phyloP scores from a whole-genome alignment of 2,797 vertebrate genomes.

The Cheirogaleus major region DNA sequence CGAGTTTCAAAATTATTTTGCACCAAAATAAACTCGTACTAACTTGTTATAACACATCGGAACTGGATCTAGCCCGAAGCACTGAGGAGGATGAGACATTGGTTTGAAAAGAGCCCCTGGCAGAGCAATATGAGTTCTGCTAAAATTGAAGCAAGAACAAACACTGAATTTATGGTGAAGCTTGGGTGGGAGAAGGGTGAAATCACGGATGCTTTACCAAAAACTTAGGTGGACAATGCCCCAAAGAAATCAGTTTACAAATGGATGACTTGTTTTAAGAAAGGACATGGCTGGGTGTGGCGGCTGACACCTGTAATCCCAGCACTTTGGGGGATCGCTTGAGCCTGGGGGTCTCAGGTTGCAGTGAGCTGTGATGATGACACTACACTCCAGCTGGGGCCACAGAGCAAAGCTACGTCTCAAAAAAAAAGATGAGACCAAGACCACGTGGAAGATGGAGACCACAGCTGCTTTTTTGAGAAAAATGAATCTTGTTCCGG shows the following conservation, averaged over 20 bases:
- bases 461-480: not conserved
- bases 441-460: not conserved
- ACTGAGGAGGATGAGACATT: not conserved
- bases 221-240: not conserved
- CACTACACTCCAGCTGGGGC: not conserved
- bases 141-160: not conserved
- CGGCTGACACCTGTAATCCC: not conserved
- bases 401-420: not conserved
- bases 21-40: not conserved
- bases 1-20: not conserved
- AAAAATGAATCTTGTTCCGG: not conserved
- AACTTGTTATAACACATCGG: not conserved
- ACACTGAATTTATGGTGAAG: not conserved
- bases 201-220: not conserved
- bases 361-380: too few species aligned
- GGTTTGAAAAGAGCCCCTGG: not conserved
- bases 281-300: not conserved
- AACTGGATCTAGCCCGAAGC: not conserved
- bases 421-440: not conserved
- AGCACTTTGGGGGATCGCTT: not conserved
- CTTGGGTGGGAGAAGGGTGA: not conserved
- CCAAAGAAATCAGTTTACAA: not conserved
- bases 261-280: not conserved
- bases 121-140: not conserved
- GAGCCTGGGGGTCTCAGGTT: not conserved